Percentiles rank a stretch among this genome's conserved stretches.
These are phyloP conservation scores for Ormyrus labotus DNA, from an alignment of 2,888 invertebrate species.

Conservation along the genomic window DNA sequence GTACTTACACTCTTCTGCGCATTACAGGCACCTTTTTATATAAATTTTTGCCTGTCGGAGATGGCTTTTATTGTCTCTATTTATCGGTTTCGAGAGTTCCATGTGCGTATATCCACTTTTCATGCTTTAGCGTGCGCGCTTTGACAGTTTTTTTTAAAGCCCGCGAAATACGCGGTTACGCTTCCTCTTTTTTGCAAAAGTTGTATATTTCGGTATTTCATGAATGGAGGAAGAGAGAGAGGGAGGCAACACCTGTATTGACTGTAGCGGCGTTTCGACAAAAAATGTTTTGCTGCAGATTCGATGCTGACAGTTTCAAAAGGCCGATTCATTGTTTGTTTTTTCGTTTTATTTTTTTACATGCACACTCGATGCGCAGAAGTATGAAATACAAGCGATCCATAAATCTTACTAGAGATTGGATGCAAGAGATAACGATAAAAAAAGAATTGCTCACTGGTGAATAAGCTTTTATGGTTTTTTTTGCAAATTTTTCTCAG, in stretches of 20 bases:
- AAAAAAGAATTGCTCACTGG: slow-evolving; percentile 18
- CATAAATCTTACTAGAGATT: slow-evolving; percentile 12
- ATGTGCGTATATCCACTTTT: slow-evolving; percentile 2
- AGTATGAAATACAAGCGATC: slow-evolving; percentile 18
- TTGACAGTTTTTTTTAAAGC: slow-evolving; percentile 40
- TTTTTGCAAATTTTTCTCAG: background rate
- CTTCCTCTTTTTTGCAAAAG: slow-evolving; percentile 6
- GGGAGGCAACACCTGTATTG: slow-evolving; percentile 18
- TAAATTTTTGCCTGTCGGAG: background rate
- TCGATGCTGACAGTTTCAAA: slow-evolving; percentile 30
- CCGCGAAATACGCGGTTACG: slow-evolving; percentile 4
- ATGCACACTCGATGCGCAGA: background rate
- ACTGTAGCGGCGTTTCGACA: slow-evolving; percentile 1
- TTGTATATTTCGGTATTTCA: slow-evolving; percentile 11
- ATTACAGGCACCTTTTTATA: background rate
- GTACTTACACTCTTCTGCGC: background rate
- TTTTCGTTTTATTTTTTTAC: background rate
- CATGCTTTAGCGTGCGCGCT: slow-evolving; percentile 5
- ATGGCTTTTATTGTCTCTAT: slow-evolving; percentile 43
- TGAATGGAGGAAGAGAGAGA: background rate
- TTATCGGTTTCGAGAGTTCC: slow-evolving; percentile 19
- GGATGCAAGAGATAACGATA: slow-evolving; percentile 19
- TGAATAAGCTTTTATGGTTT: background rate
- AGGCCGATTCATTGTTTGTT: slow-evolving; percentile 24
- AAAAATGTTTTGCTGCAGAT: slow-evolving; percentile 29